Evolutionary conservation across 2,797 vertebrate genomes (phyloP), one percentile per base, ranked within the genome.

Genomic region (Staurois parvus): DNA sequence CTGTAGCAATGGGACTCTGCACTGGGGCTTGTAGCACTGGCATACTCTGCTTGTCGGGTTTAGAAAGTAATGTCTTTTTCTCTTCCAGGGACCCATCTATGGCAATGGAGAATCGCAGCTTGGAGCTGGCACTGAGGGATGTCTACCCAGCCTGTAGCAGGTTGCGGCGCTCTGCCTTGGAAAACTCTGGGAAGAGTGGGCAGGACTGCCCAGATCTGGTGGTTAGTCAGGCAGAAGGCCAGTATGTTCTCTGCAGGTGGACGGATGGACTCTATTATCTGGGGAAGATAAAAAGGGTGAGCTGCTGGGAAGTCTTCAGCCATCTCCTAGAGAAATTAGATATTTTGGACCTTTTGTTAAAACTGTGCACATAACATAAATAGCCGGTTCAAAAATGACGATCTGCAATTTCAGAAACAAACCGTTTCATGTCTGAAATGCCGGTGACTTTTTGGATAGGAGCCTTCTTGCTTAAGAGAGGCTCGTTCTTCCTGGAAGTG

Each of bases 181-280:
- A 88, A 52, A 13, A 82, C 2, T 85, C 91, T 0, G 89, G 56
- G 0, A 92, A 90, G 77, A 89, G 88, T 81, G 90, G 88, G 29
- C 85, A 90, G 62, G 64, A 88, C 88, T 92, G 91, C 85, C 91
- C 90, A 2, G 95, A 93, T 82, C 91, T 94, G 84, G 96, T 96
- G 94, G 93, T 93, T 59, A 94, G 93, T 86, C 93, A 98, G 90
- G 96, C 89, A 0, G 96, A 97, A 84, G 97, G 97, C 29, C 98
- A 98, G 91, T 98, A 97, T 0, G 98, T 99, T 85, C 95, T 99
- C 85, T 99, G 97, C 89, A 93, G 97, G 83, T 99, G 98, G 97
- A 98, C 97, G 0, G 98, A 99, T 3, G 98, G 98, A 1, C 95
- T 99, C 29, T 98, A 98, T 88, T 99, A 99, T 92, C 95, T 99